Evolutionary conservation across 2,888 invertebrate species (phyloP).

Genomic region (Caenorhabditis afra): DNA sequence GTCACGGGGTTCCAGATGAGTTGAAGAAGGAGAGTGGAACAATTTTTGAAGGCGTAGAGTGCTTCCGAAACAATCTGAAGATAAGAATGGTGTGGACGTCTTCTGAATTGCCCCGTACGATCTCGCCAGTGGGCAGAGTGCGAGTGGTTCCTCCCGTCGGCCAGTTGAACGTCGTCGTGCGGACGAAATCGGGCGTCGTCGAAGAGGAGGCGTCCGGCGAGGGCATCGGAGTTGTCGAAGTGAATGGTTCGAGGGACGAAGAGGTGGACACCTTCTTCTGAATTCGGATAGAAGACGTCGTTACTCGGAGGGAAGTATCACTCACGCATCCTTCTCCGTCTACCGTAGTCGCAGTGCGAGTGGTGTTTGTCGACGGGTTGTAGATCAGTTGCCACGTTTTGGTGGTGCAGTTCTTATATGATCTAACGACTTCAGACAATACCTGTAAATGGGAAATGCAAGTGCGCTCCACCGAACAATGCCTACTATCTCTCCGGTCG

Average conservation of each 20-base stretch:
- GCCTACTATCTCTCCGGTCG: conserved; percentile 29
- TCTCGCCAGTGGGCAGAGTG: background rate
- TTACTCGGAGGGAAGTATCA: background rate
- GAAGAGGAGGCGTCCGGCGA: background rate
- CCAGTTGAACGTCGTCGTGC: background rate
- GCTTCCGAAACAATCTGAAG: conserved; percentile 1
- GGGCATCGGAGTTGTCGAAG: background rate
- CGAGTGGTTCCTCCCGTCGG: conserved; percentile 7
- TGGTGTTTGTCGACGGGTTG: conserved; percentile 17
- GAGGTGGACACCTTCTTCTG: background rate
- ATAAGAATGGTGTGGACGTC: background rate
- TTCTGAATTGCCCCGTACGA: background rate
- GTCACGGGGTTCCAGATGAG: background rate
- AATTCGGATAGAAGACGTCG: background rate
- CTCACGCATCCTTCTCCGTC: conserved; percentile 47
- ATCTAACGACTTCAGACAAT: conserved; percentile 10
- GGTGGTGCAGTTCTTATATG: conserved; percentile 38
- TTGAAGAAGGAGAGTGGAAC: conserved; percentile 4
- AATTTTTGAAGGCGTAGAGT: conserved; percentile 1
- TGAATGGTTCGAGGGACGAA: background rate
- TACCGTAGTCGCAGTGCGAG: conserved; percentile 12
- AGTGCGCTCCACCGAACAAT: conserved; percentile 9
- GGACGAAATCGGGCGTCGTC: background rate
- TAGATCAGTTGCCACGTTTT: conserved; percentile 20
- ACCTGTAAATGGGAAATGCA: conserved; percentile 13